phyloP scores from a whole-genome alignment of 2,888 invertebrate species.

The Cantharis rustica region DNA sequence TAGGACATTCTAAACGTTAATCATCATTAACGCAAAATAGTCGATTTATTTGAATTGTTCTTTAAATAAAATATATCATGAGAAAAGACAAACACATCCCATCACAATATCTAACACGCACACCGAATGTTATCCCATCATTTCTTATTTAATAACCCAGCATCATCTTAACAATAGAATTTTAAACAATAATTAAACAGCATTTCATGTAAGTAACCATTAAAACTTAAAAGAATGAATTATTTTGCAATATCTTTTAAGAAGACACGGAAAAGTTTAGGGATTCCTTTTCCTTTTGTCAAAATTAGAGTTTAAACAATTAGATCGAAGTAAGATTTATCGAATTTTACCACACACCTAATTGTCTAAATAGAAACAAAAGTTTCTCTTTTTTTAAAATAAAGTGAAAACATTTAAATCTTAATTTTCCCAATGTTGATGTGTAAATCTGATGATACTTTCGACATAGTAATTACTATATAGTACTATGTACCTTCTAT shows the following conservation, averaged over 20 bases:
- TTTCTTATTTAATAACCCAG: neutral
- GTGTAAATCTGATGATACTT: neutral
- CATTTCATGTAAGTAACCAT: neutral
- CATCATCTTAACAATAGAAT: neutral
- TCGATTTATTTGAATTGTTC: slow-evolving; percentile 3
- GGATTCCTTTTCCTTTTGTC: neutral
- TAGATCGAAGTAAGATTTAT: neutral
- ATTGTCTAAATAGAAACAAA: neutral
- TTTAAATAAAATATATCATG: neutral
- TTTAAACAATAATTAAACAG: neutral
- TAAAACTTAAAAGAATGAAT: neutral
- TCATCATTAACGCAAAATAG: neutral
- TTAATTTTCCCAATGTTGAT: neutral
- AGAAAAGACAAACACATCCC: neutral
- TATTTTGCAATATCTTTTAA: neutral
- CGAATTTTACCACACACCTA: neutral
- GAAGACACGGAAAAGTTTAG: neutral
- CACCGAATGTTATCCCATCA: neutral
- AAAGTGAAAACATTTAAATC: neutral
- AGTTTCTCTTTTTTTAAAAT: neutral
- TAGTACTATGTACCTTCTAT: neutral
- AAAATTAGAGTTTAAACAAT: neutral
- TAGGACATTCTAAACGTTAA: slow-evolving; percentile 3
- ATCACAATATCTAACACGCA: neutral
- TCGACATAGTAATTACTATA: neutral